A percentile compares a stretch with the other conserved stretches of the same genome.
phyloP scores from a whole-genome alignment of 2,888 invertebrate species.

The Trichopria drosophilae region DNA sequence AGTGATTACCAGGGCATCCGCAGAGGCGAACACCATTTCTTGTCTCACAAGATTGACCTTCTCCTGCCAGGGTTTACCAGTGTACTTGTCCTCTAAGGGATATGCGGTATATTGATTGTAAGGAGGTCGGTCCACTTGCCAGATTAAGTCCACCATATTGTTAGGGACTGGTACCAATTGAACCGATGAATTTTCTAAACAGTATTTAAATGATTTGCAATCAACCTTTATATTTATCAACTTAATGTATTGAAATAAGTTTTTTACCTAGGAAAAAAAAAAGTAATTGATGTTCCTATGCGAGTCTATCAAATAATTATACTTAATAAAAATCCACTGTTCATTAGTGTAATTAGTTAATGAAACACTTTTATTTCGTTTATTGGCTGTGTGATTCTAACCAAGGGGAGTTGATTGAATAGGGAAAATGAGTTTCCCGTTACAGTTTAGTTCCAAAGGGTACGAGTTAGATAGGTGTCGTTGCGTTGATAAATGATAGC shows the following conservation, averaged over 20 bases:
- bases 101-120: conserved; percentile 64
- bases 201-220: too few relatives aligned
- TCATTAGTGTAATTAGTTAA: too few relatives aligned
- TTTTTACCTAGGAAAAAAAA: conserved; percentile 17
- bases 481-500: too few relatives aligned
- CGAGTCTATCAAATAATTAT: conserved; percentile 1
- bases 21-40: conserved; percentile 65
- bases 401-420: too few relatives aligned
- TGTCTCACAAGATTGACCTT: conserved; percentile 72
- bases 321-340: too few relatives aligned
- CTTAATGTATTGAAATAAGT: conserved; percentile 3
- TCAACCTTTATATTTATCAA: too few relatives aligned
- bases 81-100: conserved; percentile 63
- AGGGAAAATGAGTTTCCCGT: too few relatives aligned
- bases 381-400: too few relatives aligned
- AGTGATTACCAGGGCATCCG: conserved; percentile 80
- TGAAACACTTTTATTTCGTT: too few relatives aligned
- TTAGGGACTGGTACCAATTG: conserved; percentile 64
- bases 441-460: too few relatives aligned
- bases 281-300: too few relatives aligned
- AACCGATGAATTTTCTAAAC: conserved; percentile 57
- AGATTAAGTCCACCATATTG: conserved; percentile 78
- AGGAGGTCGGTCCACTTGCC: conserved; percentile 69
- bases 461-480: too few relatives aligned
- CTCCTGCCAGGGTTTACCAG: conserved; percentile 72